These are phyloP conservation scores for Progne subis DNA, from an alignment of 2,113 vertebrate genomes.

Conservation along the genomic window DNA sequence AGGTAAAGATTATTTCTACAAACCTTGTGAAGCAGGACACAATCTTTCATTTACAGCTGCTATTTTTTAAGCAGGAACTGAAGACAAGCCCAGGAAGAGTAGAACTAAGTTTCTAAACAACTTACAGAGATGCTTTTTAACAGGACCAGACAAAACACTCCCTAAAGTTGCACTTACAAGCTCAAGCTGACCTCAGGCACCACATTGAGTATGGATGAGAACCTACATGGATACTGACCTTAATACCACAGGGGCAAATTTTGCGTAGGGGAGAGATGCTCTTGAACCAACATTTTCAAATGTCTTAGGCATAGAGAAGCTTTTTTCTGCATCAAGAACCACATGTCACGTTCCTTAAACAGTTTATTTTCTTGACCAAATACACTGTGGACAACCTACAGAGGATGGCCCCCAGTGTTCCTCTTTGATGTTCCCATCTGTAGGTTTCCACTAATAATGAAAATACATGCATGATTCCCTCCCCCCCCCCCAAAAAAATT, in stretches of 20 bases:
- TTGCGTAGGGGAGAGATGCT: background rate
- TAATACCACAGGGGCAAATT: background rate
- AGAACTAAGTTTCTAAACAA: background rate
- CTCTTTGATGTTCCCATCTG: background rate
- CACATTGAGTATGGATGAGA: background rate
- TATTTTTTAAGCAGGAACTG: background rate
- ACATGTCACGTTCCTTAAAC: background rate
- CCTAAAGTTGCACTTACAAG: background rate
- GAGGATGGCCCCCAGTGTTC: background rate
- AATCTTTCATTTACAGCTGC: background rate
- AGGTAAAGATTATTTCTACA: background rate
- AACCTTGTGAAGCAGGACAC: background rate
- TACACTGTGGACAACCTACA: background rate
- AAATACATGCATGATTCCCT: background rate
- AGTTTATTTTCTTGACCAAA: conserved; percentile 12
- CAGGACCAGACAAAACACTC: background rate
- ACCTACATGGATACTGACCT: background rate
- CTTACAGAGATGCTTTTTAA: background rate
- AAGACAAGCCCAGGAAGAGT: background rate
- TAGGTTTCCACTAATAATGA: background rate
- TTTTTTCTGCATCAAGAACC: conserved; percentile 54
- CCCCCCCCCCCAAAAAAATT: background rate
- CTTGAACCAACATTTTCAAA: conserved; percentile 46
- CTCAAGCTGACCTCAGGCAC: conserved; percentile 7
- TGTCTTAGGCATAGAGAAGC: conserved; percentile 25